A percentile compares a stretch with the other conserved stretches of the same genome.
Evolutionary conservation across 2,888 invertebrate genomes (phyloP).

Genomic region (Drosophila leonis): DNA sequence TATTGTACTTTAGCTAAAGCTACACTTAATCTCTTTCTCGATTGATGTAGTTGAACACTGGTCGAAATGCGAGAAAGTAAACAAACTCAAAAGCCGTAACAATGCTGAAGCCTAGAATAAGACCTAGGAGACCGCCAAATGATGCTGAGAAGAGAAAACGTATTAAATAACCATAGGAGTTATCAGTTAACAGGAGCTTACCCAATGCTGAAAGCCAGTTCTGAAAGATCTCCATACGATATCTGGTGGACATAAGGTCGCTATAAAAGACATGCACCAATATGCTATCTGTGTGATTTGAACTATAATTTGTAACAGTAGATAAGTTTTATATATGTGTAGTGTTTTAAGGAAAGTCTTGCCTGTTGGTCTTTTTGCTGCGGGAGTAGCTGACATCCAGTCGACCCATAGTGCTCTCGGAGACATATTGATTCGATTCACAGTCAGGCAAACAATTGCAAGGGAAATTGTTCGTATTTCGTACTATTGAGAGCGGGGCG

Average conservation of each 20-base stretch:
- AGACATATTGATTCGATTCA: constrained; percentile 87
- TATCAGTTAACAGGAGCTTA: constrained; percentile 70
- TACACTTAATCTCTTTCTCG: constrained; percentile 38
- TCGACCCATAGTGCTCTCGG: constrained; percentile 88
- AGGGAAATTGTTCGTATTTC: constrained; percentile 66
- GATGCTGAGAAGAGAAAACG: constrained; percentile 86
- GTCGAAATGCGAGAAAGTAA: constrained; percentile 88
- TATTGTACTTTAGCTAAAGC: background rate
- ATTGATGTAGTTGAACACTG: constrained; percentile 85
- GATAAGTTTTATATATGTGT: too few species aligned
- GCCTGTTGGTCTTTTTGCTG: constrained; percentile 81
- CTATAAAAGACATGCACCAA: constrained; percentile 90
- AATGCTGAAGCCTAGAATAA: constrained; percentile 90
- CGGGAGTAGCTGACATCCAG: constrained; percentile 86
- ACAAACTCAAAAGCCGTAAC: constrained; percentile 89
- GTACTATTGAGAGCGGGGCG: constrained; percentile 64
- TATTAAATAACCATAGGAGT: background rate
- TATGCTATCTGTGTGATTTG: constrained; percentile 86
- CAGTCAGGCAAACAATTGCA: constrained; percentile 89
- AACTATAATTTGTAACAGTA: constrained; percentile 3
- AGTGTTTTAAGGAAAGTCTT: constrained; percentile 15
- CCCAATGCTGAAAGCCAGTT: constrained; percentile 91
- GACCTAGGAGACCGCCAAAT: constrained; percentile 89
- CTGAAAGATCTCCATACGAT: constrained; percentile 88
- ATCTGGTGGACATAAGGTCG: constrained; percentile 89